Conservation (phyloP, 2,888 invertebrate genomes). For the Caenorhabditis zanzibari region DNA sequence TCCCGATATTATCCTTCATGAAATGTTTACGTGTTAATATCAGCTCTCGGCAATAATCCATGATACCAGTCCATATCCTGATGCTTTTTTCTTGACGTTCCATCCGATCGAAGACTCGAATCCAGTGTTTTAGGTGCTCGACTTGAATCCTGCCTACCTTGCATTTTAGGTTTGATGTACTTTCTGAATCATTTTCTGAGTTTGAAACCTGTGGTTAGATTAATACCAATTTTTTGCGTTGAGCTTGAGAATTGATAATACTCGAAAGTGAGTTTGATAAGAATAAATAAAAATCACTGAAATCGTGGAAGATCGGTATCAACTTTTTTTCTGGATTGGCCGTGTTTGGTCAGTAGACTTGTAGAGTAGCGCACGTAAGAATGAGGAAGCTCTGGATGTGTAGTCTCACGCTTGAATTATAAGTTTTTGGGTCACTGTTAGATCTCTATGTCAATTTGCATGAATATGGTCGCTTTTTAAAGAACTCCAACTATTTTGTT, state of each 20-base stretch:
- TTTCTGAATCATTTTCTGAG: conserved; percentile 1
- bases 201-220: not conserved
- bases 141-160: conserved; percentile 41
- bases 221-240: conserved; percentile 10
- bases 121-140: conserved; percentile 32
- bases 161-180: conserved; percentile 27
- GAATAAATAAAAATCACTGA: not conserved
- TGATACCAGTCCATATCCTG: conserved; percentile 73
- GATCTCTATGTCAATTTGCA: no score
- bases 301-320: no score
- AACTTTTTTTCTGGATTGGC: no score
- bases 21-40: conserved; percentile 55
- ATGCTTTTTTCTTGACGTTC: conserved; percentile 43
- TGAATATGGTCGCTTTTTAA: no score
- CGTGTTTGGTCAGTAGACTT: no score
- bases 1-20: not conserved
- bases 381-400: no score
- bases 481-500: no score
- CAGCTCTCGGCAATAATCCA: conserved; percentile 71
- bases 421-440: no score
- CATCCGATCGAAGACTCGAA: conserved; percentile 41
- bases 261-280: not conserved
- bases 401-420: no score
- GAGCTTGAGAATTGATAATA: conserved; percentile 20
- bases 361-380: no score